Evolutionary conservation across 2,797 vertebrate species (phyloP), one percentile per base, ranked within the genome.

Genomic region (Hyperoplus immaculatus): DNA sequence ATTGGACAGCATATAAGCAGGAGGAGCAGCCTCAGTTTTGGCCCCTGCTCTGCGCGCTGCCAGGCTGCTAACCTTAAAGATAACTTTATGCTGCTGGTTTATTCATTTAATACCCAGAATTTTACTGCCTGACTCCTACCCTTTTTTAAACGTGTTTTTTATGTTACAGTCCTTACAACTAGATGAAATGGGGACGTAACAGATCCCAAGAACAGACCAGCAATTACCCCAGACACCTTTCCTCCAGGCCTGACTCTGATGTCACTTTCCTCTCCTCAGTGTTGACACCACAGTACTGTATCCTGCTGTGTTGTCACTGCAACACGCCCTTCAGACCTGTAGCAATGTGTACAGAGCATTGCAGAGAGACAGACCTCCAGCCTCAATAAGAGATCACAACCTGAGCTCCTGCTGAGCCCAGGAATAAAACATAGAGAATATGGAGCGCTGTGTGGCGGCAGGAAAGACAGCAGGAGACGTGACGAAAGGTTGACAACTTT

Each of bases 401-500:
- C 78, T 4, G 69, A 65, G 47, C 11, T 75, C 75, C 88, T 41
- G 84, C 75, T 69, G 76, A 79, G 83, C 18, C 39, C 38, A 0
- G 36, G 74, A 45, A 46, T 68, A 18, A 63, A 49, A 65, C 29
- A 29, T 29, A 29, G 29, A 29, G 29, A 83, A 77, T 18, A 60
- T 42, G 53, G 73, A 80, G 69, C 9, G n/a, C 38, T 6, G 58
- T 54, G 68, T 12, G 12, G 53, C 8, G 62, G 3, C 29, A 66
- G 65, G 41, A 72, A 53, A 42, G 60, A 66, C 56, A 75, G 82
- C 64, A 43, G 75, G 73, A 78, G 86, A 78, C 1, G 58, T 46
- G 78, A 85, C 67, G 29, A 63, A 18, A 86, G 78, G 78, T 45
- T 70, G 88, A 80, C 63, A 78, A 61, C 72, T 84, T 63, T 83